phyloP scores from a whole-genome alignment of 2,797 vertebrate species.

The Chelidonichthys spinosus region DNA sequence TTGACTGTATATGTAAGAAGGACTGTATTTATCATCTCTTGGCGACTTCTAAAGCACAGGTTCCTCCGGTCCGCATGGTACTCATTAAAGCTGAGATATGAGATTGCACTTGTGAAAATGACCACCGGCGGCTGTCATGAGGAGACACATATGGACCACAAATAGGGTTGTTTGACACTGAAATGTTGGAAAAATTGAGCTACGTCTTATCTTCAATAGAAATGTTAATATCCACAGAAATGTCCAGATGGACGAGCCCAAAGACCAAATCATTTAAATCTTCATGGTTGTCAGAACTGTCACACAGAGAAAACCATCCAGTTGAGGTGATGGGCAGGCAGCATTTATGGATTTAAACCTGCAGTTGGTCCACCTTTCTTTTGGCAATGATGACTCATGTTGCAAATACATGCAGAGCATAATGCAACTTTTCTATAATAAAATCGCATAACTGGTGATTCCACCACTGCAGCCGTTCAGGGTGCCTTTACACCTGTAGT shows the following conservation, averaged over 20 bases:
- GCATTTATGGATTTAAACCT: not conserved
- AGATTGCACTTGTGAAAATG: not conserved
- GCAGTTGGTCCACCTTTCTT: not conserved
- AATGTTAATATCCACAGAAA: not conserved
- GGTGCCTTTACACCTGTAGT: no score
- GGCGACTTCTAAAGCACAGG: not conserved
- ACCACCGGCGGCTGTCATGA: not conserved
- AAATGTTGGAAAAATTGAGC: not conserved
- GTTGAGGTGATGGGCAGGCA: not conserved
- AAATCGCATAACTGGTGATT: no score
- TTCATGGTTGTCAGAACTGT: conserved; percentile 9
- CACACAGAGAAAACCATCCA: not conserved
- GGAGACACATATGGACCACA: not conserved
- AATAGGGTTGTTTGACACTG: not conserved
- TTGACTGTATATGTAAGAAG: not conserved
- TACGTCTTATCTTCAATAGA: not conserved
- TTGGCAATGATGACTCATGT: no score
- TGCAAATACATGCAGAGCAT: no score
- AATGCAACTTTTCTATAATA: no score
- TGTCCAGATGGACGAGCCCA: conserved; percentile 12
- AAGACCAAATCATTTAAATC: not conserved
- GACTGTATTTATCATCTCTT: not conserved
- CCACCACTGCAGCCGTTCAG: no score
- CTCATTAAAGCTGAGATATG: not conserved
- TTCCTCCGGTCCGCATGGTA: not conserved